Base-by-base conservation (phyloP, 2,797 vertebrate genomes). In the Gastrophryne carolinensis region DNA sequence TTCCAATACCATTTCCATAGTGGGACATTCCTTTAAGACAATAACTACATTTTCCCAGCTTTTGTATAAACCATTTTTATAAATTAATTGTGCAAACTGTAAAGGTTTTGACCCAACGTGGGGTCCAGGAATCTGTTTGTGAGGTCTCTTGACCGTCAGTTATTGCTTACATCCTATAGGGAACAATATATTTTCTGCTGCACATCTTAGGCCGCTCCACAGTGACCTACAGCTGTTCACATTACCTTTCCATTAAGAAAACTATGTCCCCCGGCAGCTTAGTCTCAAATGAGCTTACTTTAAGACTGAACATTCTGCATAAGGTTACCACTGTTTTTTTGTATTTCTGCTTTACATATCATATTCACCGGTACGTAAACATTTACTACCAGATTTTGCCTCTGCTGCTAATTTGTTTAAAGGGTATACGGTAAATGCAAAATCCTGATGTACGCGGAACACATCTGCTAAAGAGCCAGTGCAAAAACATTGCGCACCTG, bases 371-470 rank as follows among this genome's bases (percentile, higher is more conserved):
- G 21, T 21, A 19, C 21, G 17, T 47, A 19, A 47, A 7, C 10
- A 47, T 7, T n/a, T n/a, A n/a, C n/a, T n/a, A 44, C 39, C 21
- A 19, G 6, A 47, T 47, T 47, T 19, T 47, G 13, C 17, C n/a
- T 10, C 21, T 35, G 44, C 12, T 9, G 35, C 17, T 64, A 64
- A 64, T 56, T 63, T 21, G 35, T 32, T 64, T 15, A 54, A 64
- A 64, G 64, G 49, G 24, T 15, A 50, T 26, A 11, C 13, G 44
- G 64, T 30, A 11, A 63, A 73, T 73, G 23, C 11, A 30, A 72
- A 52, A 19, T 63, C 49, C 70, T 73, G 34, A 73, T 73, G 71
- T 63, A 32, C 27, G 32, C 12, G 30, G 8, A 64, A 73, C 17
- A 44, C 71, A 73, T 58, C 32, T 63, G 34, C n/a, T 27, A 23